These are phyloP conservation scores for Fregetta grallaria DNA, from an alignment of 2,113 vertebrate genomes.

Conservation along the genomic window DNA sequence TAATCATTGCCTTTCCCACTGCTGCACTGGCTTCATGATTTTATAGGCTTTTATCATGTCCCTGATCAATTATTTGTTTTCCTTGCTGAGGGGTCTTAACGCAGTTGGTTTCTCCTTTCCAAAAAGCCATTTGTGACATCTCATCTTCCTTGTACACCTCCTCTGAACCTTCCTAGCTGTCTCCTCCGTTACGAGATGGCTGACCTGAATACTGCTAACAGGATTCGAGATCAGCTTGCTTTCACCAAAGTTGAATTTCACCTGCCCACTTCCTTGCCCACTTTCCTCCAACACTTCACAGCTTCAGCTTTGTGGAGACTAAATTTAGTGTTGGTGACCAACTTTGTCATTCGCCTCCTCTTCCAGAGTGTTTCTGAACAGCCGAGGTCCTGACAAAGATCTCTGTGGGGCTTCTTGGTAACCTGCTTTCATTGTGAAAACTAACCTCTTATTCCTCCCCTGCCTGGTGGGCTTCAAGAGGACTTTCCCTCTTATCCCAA, in stretches of 20 bases:
- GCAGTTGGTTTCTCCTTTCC: not conserved
- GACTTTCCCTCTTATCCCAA: not conserved
- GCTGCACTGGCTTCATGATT: not conserved
- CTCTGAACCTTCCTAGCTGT: not conserved
- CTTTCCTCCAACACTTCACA: constrained; percentile 16
- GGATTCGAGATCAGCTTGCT: not conserved
- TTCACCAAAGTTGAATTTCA: constrained; percentile 31
- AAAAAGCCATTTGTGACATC: not conserved
- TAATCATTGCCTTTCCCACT: not conserved
- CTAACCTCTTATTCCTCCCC: not conserved
- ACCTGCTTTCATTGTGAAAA: not conserved
- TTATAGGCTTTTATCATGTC: not conserved
- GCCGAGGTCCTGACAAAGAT: not conserved
- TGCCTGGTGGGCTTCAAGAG: not conserved
- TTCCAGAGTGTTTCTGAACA: not conserved
- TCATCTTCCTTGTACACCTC: not conserved
- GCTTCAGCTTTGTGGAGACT: constrained; percentile 11
- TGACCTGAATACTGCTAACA: constrained; percentile 36
- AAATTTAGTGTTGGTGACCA: constrained; percentile 46
- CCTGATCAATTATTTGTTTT: not conserved
- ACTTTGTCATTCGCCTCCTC: not conserved
- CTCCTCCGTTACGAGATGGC: not conserved
- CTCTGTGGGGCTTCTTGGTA: not conserved
- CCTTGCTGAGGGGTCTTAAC: not conserved
- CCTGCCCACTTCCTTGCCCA: constrained; percentile 50